phyloP scores from a whole-genome alignment of 1,140 invertebrate genomes.

The Zaprionus camerounensis region DNA sequence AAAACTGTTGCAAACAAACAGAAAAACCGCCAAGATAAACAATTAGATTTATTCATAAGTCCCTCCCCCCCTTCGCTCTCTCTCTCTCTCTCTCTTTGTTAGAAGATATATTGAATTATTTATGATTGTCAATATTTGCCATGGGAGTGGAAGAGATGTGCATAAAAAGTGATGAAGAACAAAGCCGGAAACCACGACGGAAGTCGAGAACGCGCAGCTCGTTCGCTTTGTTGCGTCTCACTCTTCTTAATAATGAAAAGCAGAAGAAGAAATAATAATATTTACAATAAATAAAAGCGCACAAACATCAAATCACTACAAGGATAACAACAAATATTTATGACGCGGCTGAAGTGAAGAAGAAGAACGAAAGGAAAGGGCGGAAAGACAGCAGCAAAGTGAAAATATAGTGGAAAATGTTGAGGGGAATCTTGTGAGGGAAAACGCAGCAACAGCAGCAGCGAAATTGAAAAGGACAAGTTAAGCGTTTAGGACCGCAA shows the following conservation, averaged over 20 bases:
- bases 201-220: conserved; percentile 12
- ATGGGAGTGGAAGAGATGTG: conserved; percentile 22
- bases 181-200: conserved; percentile 6
- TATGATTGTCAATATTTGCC: conserved; percentile 59
- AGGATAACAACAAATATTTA: conserved; percentile 53
- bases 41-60: conserved; percentile 48
- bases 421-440: conserved; percentile 15
- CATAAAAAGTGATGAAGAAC: conserved; percentile 34
- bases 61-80: not conserved
- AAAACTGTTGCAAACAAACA: not conserved
- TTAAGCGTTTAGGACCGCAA: conserved; percentile 49
- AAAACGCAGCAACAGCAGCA: conserved; percentile 28
- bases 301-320: conserved; percentile 53
- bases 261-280: conserved; percentile 40
- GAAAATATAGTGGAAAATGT: conserved; percentile 12
- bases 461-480: conserved; percentile 60
- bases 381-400: conserved; percentile 20
- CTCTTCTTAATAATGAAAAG: conserved; percentile 30
- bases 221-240: not conserved
- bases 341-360: conserved; percentile 41
- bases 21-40: conserved; percentile 20
- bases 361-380: conserved; percentile 7
- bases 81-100: not conserved
- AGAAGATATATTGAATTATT: conserved; percentile 55
- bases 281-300: conserved; percentile 52